These are phyloP conservation scores for Gambusia affinis DNA, from an alignment of 2,113 vertebrate species.

Conservation along the genomic window DNA sequence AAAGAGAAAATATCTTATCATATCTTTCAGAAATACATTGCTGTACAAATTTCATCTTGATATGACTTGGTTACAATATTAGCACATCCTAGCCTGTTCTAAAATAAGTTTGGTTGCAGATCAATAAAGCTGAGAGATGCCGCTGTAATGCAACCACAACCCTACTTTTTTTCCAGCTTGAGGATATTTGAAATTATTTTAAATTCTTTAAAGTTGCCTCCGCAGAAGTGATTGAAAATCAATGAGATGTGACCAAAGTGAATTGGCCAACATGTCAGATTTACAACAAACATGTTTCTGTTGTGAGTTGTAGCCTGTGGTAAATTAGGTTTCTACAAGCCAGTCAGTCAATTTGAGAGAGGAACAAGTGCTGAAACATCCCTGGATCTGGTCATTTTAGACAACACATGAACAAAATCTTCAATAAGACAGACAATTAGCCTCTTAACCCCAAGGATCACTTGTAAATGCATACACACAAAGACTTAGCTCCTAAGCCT, in stretches of 20 bases:
- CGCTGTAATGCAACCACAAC: constrained; percentile 41
- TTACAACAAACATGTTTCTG: constrained; percentile 33
- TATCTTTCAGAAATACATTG: constrained; percentile 9
- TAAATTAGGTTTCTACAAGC: constrained; percentile 41
- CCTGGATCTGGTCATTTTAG: constrained; percentile 8
- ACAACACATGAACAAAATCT: constrained; percentile 19
- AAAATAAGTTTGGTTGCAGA: constrained; percentile 40
- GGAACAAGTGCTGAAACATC: constrained; percentile 6
- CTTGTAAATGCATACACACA: constrained; percentile 32
- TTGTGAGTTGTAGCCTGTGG: constrained; percentile 13
- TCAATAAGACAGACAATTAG: constrained; percentile 35
- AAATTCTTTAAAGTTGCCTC: constrained; percentile 1
- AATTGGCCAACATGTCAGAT: constrained; percentile 17
- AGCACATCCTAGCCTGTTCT: constrained; percentile 29
- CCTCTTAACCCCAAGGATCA: constrained; percentile 38
- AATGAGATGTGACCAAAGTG: constrained; percentile 33
- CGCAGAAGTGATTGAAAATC: constrained; percentile 32
- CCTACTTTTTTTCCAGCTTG: constrained; percentile 14
- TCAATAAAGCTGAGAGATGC: constrained; percentile 52
- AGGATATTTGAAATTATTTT: constrained; percentile 22
- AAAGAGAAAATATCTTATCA: constrained; percentile 13
- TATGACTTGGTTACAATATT: constrained; percentile 34
- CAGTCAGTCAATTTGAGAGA: constrained; percentile 18
- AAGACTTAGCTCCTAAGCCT: constrained; percentile 31
- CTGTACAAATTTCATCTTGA: constrained; percentile 13